These are phyloP conservation scores for Choloepus didactylus DNA, from an alignment of 2,797 vertebrate genomes.

Conservation along the genomic window DNA sequence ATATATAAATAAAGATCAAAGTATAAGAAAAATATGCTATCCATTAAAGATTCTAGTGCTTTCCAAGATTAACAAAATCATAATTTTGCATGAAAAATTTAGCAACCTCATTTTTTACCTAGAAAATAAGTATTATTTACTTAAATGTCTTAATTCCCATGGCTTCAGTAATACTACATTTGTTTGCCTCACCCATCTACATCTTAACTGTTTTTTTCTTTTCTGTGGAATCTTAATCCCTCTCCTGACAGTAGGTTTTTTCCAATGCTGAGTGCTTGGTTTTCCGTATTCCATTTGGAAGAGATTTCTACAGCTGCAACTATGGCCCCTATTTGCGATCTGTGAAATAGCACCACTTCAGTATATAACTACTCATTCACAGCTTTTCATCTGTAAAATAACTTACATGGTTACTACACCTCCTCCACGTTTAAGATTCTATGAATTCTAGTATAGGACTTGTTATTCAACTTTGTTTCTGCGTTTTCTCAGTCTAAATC, in stretches of 20 bases:
- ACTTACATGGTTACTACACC: not conserved
- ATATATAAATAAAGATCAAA: constrained; percentile 24
- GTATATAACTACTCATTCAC: not conserved
- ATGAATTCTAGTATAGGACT: constrained; percentile 41
- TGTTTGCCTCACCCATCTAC: not conserved
- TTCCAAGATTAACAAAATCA: constrained; percentile 59
- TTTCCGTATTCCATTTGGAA: constrained; percentile 41
- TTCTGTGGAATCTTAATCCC: not conserved
- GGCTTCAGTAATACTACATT: constrained; percentile 30
- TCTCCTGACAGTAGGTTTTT: not conserved
- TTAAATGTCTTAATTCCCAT: constrained; percentile 17
- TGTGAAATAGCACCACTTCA: constrained; percentile 23
- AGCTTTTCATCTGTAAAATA: constrained; percentile 55
- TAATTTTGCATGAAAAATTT: constrained; percentile 58
- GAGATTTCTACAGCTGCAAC: constrained; percentile 34
- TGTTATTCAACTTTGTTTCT: not conserved
- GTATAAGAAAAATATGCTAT: constrained; percentile 36
- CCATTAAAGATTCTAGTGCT: constrained; percentile 49
- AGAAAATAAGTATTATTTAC: constrained; percentile 37
- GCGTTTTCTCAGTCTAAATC: not conserved
- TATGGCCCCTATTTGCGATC: not conserved
- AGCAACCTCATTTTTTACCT: constrained; percentile 46
- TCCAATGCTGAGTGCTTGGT: not conserved
- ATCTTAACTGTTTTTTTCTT: constrained; percentile 2
- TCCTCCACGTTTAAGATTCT: constrained; percentile 27